phyloP scores from a whole-genome alignment of 2,888 invertebrate genomes.

The Ligdia adustata region DNA sequence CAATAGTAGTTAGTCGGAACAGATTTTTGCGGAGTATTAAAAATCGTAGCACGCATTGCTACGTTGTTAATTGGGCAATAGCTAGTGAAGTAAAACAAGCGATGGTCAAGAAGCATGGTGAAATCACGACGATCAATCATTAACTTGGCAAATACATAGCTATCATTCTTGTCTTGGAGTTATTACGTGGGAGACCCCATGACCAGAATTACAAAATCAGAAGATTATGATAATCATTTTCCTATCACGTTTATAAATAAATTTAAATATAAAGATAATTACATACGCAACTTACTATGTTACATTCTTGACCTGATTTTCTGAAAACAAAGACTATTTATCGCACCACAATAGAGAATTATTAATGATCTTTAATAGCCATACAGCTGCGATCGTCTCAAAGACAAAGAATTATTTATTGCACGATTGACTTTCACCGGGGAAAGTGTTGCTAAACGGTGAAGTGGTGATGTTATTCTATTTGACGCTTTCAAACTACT shows the following conservation, averaged over 20 bases:
- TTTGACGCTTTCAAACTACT: slow-evolving; percentile 71
- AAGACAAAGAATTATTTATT: slow-evolving; percentile 72
- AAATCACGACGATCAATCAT: slow-evolving; percentile 46
- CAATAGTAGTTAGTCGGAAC: slow-evolving; percentile 38
- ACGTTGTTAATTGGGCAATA: slow-evolving; percentile 50
- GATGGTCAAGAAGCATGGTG: slow-evolving; percentile 61
- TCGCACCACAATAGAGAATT: slow-evolving; percentile 2
- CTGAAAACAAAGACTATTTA: background rate
- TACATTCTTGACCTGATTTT: background rate
- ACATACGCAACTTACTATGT: too few species aligned
- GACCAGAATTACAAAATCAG: slow-evolving; percentile 28
- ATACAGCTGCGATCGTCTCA: slow-evolving; percentile 40
- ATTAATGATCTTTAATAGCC: slow-evolving; percentile 45
- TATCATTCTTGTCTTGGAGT: slow-evolving; percentile 43
- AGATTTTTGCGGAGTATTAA: slow-evolving; percentile 34
- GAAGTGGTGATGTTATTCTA: slow-evolving; percentile 64
- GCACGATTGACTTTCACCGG: slow-evolving; percentile 78
- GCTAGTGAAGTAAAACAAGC: slow-evolving; percentile 42
- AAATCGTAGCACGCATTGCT: slow-evolving; percentile 49
- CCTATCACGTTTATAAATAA: background rate
- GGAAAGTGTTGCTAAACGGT: slow-evolving; percentile 76
- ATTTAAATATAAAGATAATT: background rate
- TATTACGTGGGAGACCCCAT: slow-evolving; percentile 47
- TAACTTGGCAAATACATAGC: slow-evolving; percentile 45
- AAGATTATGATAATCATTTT: too few species aligned